phyloP scores from a whole-genome alignment of 2,888 invertebrate species.

The Heliconius sara region DNA sequence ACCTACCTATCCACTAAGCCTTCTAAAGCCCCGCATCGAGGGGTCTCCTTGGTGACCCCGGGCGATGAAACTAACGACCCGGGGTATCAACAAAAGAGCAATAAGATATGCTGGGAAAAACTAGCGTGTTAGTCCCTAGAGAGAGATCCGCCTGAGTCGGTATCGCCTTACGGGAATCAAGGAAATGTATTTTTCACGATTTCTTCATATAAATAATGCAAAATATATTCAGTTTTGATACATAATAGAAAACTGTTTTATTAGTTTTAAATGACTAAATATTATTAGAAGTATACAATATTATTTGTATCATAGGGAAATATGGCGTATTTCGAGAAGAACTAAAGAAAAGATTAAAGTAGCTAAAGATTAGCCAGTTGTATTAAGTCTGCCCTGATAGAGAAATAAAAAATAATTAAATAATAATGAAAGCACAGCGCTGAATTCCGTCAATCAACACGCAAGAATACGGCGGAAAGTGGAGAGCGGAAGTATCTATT shows the following conservation, averaged over 20 bases:
- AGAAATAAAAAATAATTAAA: not conserved
- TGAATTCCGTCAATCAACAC: too few relatives aligned
- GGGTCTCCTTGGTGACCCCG: constrained; percentile 64
- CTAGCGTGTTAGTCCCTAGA: constrained; percentile 78
- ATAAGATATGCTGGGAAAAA: constrained; percentile 85
- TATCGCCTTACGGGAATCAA: constrained; percentile 61
- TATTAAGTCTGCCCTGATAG: not conserved
- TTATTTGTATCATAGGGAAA: too few relatives aligned
- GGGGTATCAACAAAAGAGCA: constrained; percentile 83
- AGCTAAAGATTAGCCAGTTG: not conserved
- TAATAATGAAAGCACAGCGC: too few relatives aligned
- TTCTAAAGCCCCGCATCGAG: constrained; percentile 51
- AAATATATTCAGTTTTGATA: constrained; percentile 38
- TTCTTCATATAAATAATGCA: constrained; percentile 48
- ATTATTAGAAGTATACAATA: not conserved
- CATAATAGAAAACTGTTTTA: constrained; percentile 32
- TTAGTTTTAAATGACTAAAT: not conserved
- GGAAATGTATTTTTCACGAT: constrained; percentile 57
- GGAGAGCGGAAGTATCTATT: too few relatives aligned
- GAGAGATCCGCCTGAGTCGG: constrained; percentile 62
- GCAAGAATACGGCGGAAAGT: too few relatives aligned
- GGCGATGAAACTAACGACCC: constrained; percentile 83
- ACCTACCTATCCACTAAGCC: constrained; percentile 50
- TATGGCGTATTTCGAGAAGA: too few relatives aligned
- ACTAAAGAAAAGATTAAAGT: too few relatives aligned